Conservation (phyloP, 2,797 vertebrate species). For the Urosaurus nigricauda region DNA sequence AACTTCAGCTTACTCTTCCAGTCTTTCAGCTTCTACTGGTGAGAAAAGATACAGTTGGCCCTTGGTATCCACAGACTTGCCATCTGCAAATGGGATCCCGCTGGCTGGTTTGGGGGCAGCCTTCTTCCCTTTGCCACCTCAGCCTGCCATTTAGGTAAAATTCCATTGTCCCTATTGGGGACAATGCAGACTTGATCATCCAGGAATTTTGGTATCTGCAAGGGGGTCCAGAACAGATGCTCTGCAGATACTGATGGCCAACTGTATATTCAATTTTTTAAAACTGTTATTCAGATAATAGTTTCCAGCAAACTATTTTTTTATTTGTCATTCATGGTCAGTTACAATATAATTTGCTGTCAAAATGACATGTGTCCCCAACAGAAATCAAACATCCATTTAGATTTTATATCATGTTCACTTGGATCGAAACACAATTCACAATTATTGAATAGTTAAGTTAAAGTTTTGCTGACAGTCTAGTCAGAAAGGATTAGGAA, state of each 20-base stretch:
- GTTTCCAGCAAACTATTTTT: background rate
- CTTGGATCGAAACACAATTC: slow-evolving; percentile 3
- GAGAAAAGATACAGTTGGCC: background rate
- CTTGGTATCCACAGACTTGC: no score
- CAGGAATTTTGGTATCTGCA: no score
- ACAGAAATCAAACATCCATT: background rate
- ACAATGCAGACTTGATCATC: no score
- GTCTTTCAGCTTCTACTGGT: background rate
- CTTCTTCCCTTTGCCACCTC: no score
- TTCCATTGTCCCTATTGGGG: no score
- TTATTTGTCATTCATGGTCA: background rate
- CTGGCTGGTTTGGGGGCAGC: no score
- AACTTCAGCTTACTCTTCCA: background rate
- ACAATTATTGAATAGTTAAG: slow-evolving; percentile 11
- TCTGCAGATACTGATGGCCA: no score
- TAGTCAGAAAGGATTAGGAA: slow-evolving; percentile 25
- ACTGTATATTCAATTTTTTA: background rate
- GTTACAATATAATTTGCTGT: background rate
- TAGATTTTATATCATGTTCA: background rate
- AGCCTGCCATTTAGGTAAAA: no score
- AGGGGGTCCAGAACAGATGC: no score
- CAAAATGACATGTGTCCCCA: background rate
- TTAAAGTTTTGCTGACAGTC: slow-evolving; percentile 18
- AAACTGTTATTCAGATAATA: background rate
- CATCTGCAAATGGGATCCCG: no score